These are phyloP conservation scores for Eleginops maclovinus DNA, from an alignment of 2,113 vertebrate genomes.

Conservation along the genomic window DNA sequence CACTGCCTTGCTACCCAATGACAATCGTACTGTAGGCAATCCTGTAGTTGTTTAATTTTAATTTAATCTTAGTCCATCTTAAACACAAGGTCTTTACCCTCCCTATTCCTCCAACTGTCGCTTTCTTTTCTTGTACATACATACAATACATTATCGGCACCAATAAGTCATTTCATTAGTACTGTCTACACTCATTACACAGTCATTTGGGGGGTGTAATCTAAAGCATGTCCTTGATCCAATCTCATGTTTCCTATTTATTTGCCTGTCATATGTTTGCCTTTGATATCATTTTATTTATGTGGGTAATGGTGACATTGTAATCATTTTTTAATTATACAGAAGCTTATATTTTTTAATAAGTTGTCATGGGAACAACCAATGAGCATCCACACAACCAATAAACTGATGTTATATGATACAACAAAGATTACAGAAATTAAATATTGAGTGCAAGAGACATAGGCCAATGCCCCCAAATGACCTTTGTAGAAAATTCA, in stretches of 20 bases:
- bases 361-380: conserved; percentile 39
- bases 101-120: background rate
- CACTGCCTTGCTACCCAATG: background rate
- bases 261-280: background rate
- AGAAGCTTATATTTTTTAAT: background rate
- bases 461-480: background rate
- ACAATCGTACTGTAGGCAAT: too few relatives aligned
- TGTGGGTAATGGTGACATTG: background rate
- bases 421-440: background rate
- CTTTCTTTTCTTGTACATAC: background rate
- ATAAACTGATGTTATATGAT: conserved; percentile 1
- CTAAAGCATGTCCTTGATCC: background rate
- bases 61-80: too few relatives aligned
- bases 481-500: background rate
- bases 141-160: background rate
- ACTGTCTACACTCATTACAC: background rate
- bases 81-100: background rate
- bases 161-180: background rate
- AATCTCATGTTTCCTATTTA: background rate
- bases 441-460: background rate
- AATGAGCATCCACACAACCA: background rate
- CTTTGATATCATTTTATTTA: background rate
- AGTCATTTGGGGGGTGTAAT: background rate
- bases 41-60: too few relatives aligned
- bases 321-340: background rate